Base-by-base conservation (phyloP, 1,140 invertebrate genomes). In the Aphaenogaster floridana region DNA sequence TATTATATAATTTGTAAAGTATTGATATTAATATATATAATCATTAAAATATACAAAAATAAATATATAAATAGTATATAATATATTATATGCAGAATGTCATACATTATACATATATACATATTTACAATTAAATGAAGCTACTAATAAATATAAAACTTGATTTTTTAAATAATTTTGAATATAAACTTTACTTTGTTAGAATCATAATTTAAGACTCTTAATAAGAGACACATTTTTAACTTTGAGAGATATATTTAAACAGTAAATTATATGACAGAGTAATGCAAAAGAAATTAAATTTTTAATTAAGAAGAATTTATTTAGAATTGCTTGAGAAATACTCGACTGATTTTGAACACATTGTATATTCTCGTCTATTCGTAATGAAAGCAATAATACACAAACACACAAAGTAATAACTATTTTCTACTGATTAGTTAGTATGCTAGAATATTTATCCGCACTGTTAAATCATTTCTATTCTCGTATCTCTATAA, bases 391-490 rank as follows among this genome's bases (percentile, higher is more conserved):
- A 66, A 68, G 45, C 1, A 68, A 68, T 42, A 21, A 45, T 13
- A 45, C 15, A n/a, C 8, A 21, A 3, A 42, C 3, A 21, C 1
- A 68, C 3, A 2, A 39, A 11, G 2, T 21, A 39, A 21, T 21
- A 45, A 68, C 0, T 0, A 13, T 45, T 0, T 45, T 69, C 4
- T 3, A 68, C 1, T 68, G 36, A 68, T 45, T 28, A 45, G 3
- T 63, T 8, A 45, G n/a, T 42, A 48, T 48, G 9, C 11, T 2
- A 4, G 17, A 15, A 74, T 52, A 74, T 36, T 74, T 74, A 7
- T 74, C 42, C 6, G 39, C 21, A 77, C 21, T 45, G 8, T 77
- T 78, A 63, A 78, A 48, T 78, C 57, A 64, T 45, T n/a, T 78
- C 57, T 78, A 78, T 63, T 78, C 2, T 78, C 9, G 15, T 34